Base-by-base conservation (phyloP, 2,888 invertebrate species). In the Embidobia sp. region DNA sequence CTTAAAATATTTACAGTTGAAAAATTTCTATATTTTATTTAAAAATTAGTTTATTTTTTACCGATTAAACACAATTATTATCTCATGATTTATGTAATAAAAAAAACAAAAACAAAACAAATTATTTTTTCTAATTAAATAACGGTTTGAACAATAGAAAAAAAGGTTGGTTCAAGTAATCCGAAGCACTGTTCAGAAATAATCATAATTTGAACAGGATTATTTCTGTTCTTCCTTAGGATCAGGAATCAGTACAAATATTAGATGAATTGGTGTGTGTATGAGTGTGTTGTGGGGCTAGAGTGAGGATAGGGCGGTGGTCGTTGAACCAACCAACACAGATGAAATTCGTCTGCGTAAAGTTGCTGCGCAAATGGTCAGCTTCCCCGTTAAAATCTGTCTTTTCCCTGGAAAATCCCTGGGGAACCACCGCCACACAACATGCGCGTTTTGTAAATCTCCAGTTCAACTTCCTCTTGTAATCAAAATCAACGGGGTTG, bases 291-390 rank as follows among this genome's bases (percentile, higher is more conserved):
- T 82, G 84, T 82, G 85, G 86, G 85, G 85, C 85, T 85, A 86
- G 87, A 42, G 13, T 84, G 86, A 86, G 85, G 86, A 83, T 82
- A 88, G 89, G 88, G 89, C 89, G 89, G 89, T 89, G 89, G 88
- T 89, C 89, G 87, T 89, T 89, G 88, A 89, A 88, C 88, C 84
- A 83, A 76, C 79, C 69, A 77, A 86, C 83, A 87, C 85, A 85
- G 84, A 78, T 81, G 80, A 80, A 81, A 66, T 75, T 78, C 69
- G 85, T 85, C 87, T 87, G 88, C 87, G 88, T 85, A 82, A 83
- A 85, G 80, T 79, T 69, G 81, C 77, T 84, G 83, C 84, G 83
- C 84, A 80, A 79, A 79, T 81, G 64, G 69, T 44, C 69, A 76
- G 42, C 69, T 48, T 61, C 75, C 51, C 67, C 22, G 53, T 67